A percentile compares a stretch with the other conserved stretches of the same genome.
Conservation (phyloP, 2,797 vertebrate species). For the Pangasius krempfi region DNA sequence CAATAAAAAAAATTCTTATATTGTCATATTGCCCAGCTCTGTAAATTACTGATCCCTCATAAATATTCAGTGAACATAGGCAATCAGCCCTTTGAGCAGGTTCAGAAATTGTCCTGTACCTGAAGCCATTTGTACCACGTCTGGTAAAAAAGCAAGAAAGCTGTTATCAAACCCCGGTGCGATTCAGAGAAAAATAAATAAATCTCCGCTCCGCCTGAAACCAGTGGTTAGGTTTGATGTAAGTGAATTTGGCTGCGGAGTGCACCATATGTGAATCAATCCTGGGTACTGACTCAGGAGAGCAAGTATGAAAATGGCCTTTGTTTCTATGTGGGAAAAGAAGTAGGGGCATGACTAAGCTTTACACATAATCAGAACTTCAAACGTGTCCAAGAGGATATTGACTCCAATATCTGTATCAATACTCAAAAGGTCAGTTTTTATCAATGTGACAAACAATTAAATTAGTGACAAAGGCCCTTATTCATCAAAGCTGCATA, state of each 20-base stretch:
- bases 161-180: not conserved
- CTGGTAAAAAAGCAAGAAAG: constrained; percentile 11
- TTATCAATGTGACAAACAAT: constrained; percentile 5
- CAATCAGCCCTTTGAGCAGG: not conserved
- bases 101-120: not conserved
- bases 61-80: not conserved
- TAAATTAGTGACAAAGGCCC: not conserved
- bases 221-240: not conserved
- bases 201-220: not conserved
- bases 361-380: constrained; percentile 22
- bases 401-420: constrained; percentile 11
- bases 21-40: not conserved
- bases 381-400: constrained; percentile 2
- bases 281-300: constrained; percentile 3
- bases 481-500: not conserved
- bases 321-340: not conserved
- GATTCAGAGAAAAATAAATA: not conserved
- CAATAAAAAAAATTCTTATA: not conserved
- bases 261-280: constrained; percentile 18
- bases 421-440: constrained; percentile 20
- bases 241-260: constrained; percentile 9
- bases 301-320: constrained; percentile 19
- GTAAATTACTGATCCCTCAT: not conserved
- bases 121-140: not conserved
- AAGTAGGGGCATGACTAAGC: constrained; percentile 7